These are phyloP conservation scores for Drosophila nr. fundita DNA, from an alignment of 2,888 invertebrate genomes.

Conservation along the genomic window DNA sequence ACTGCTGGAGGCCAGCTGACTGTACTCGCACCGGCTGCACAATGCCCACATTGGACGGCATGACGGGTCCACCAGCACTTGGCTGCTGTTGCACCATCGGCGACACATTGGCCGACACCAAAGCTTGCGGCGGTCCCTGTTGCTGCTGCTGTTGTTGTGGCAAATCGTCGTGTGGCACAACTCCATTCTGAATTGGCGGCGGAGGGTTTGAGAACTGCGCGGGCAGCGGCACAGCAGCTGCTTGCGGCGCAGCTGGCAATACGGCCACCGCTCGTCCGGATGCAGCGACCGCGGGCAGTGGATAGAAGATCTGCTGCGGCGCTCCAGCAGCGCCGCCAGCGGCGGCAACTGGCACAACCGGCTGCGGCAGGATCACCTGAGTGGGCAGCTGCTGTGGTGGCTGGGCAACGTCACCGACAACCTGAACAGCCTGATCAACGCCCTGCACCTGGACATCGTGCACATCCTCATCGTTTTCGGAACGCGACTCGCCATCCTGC, in stretches of 20 bases:
- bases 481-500: constrained; percentile 85
- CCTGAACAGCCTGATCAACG: constrained; percentile 70
- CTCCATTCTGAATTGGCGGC: constrained; percentile 83
- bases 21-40: constrained; percentile 67
- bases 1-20: constrained; percentile 75
- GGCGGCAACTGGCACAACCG: constrained; percentile 64
- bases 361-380: constrained; percentile 69
- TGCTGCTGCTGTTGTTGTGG: constrained; percentile 71
- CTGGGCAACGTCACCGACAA: constrained; percentile 57
- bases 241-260: constrained; percentile 74
- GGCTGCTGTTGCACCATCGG: constrained; percentile 82
- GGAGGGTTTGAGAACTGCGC: constrained; percentile 77
- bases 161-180: constrained; percentile 84
- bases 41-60: constrained; percentile 61
- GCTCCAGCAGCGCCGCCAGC: constrained; percentile 49
- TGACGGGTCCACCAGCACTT: constrained; percentile 43
- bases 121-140: constrained; percentile 83
- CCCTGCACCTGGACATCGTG: constrained; percentile 78
- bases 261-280: constrained; percentile 81
- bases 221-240: constrained; percentile 74
- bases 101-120: constrained; percentile 84
- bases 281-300: constrained; percentile 77
- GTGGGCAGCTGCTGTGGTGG: constrained; percentile 62
- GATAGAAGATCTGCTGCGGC: constrained; percentile 82
- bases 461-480: constrained; percentile 84